phyloP scores from a whole-genome alignment of 2,888 invertebrate species.

The Apotomis betuletana region DNA sequence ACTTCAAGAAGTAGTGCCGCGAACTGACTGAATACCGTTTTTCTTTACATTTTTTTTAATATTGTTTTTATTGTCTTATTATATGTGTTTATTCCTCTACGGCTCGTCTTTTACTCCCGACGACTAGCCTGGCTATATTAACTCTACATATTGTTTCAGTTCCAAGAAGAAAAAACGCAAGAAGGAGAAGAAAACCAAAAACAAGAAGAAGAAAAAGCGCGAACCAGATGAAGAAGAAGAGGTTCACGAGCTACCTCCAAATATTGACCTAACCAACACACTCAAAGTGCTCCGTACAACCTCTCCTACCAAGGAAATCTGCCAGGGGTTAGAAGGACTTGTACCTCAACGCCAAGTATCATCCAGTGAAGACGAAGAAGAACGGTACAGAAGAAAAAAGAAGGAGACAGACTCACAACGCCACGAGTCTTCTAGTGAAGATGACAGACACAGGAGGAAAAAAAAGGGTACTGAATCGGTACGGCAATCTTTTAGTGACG shows the following conservation, averaged over 20 bases:
- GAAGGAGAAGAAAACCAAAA: constrained; percentile 70
- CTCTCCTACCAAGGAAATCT: constrained; percentile 67
- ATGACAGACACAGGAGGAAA: constrained; percentile 8
- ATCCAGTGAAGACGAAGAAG: constrained; percentile 54
- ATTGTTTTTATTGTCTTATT: no score
- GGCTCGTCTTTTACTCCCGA: no score
- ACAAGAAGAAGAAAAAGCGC: constrained; percentile 60
- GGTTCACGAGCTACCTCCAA: constrained; percentile 53
- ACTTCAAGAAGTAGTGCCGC: no score
- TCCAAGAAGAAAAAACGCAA: constrained; percentile 70
- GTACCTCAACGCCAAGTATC: constrained; percentile 49
- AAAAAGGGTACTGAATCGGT: background rate
- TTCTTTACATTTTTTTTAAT: no score
- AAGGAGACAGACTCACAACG: constrained; percentile 53
- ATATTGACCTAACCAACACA: constrained; percentile 68
- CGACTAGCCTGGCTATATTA: background rate
- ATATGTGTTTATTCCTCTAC: no score
- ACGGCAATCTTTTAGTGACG: constrained; percentile 2
- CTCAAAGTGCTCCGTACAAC: constrained; percentile 67
- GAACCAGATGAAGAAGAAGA: constrained; percentile 54
- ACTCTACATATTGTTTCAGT: constrained; percentile 49
- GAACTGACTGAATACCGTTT: no score
- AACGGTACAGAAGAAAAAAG: constrained; percentile 46
- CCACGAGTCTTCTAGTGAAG: constrained; percentile 6
- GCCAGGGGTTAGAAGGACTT: constrained; percentile 48